Conservation (phyloP, 2,888 invertebrate species). For the Tricholauxania praeusta region DNA sequence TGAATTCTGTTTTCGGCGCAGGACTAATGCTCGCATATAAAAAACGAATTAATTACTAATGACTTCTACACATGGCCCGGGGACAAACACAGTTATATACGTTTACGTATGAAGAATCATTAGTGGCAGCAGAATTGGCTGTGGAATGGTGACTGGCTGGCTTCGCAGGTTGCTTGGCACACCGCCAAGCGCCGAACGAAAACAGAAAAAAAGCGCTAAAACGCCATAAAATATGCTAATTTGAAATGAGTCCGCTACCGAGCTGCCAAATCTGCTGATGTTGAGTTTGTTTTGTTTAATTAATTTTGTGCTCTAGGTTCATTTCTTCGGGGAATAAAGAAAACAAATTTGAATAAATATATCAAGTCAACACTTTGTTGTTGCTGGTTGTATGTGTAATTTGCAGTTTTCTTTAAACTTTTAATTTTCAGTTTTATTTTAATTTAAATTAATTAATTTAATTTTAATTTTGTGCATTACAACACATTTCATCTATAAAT, state of each 20-base stretch:
- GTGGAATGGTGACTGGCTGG: neutral
- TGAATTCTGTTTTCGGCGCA: slow-evolving; percentile 2
- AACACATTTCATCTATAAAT: neutral
- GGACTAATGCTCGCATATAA: slow-evolving; percentile 15
- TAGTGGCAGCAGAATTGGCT: neutral
- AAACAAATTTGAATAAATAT: slow-evolving; percentile 45
- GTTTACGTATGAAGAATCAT: slow-evolving; percentile 13
- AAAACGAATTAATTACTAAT: slow-evolving; percentile 28
- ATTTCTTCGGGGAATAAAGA: slow-evolving; percentile 6
- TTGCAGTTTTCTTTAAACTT: too few species aligned
- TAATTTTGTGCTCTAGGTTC: slow-evolving; percentile 15
- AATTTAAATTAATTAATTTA: too few species aligned
- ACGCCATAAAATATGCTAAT: slow-evolving; percentile 35
- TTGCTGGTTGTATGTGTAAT: too few species aligned
- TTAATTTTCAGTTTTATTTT: too few species aligned
- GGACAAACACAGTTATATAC: slow-evolving; percentile 10
- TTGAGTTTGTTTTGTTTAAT: slow-evolving; percentile 19
- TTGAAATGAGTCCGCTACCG: slow-evolving; percentile 36
- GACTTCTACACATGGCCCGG: slow-evolving; percentile 17
- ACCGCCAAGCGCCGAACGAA: neutral
- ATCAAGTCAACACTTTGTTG: slow-evolving; percentile 48
- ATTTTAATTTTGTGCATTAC: too few species aligned
- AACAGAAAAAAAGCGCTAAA: slow-evolving; percentile 24
- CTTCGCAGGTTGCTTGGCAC: slow-evolving; percentile 20
- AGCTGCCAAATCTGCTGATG: slow-evolving; percentile 31